Evolutionary conservation across 2,797 vertebrate species (phyloP), one percentile per base, ranked within the genome.

Genomic region (Furcifer pardalis): DNA sequence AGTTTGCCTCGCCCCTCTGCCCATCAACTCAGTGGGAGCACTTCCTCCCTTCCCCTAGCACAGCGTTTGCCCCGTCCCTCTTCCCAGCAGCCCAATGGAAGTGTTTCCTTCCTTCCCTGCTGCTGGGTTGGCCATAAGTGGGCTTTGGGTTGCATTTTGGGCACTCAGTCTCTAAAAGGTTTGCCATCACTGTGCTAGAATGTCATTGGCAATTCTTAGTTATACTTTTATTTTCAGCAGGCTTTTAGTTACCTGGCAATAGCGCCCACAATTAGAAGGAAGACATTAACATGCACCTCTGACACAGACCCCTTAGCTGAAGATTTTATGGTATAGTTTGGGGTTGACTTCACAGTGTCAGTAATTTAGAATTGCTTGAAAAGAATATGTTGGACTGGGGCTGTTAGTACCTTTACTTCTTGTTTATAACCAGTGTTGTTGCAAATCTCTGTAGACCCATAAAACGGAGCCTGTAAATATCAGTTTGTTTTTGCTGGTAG

Each of bases 241-340:
- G 10, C n/a, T 80, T 12, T 49, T 0, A 7, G 44, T 82, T 0
- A 0, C 78, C 0, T 27, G 42, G 21, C 40, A 0, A 27, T 0
- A 75, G 49, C 35, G 0, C 71, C 30, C 65, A 3, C 44, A 60
- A 1, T 0, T 68, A 46, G 56, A 56, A 85, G 40, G 46, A 46
- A 0, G 72, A 6, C 60, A 27, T 1, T 77, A 30, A 0, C 32
- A 59, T 77, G 25, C 21, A 21, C 52, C 4, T 44, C 44, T 63
- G 42, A 3, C 32, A 19, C 19, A 4, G 7, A 7, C 27, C 21
- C 62, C n/a, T 2, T 65, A 44, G 30, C 30, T 65, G 27, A 65
- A 65, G 60, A 66, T 19, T 4, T 6, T 49, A 3, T 40, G 19
- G 12, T 79, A 13, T 9, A 60, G 49, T 21, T 27, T 81, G 21